Base-by-base conservation (phyloP, 2,888 invertebrate species). In the Pollenia angustigena region DNA sequence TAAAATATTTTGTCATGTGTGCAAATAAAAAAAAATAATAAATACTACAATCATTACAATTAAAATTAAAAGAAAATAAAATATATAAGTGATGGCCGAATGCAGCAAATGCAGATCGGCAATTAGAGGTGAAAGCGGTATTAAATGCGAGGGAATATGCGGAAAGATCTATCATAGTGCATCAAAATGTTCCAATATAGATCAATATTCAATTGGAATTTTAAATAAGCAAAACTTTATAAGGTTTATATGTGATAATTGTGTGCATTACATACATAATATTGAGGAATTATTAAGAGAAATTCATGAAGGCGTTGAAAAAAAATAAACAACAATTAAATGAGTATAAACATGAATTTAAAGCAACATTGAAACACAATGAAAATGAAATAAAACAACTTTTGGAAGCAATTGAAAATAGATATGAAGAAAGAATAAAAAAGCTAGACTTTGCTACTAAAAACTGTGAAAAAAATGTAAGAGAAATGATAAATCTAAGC, bases 51-150 rank as follows among this genome's bases (percentile, higher is more conserved):
- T 2, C 23, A 23, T 23, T 23, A 23, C 1, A 2, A 23, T 23
- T 23, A 23, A 23, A 23, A 23, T 23, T 2, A 23, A 23, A 23
- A 23, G 23, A 2, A 3, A 3, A 23, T 0, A 23, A 23, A 23
- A 23, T 23, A 23, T 23, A 0, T 23, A 23, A 23, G 14, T 14
- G 14, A 58, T 58, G 58, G 58, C 60, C 12, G 60, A 60, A 23
- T 60, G 60, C n/a, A 64, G 18, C 14, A 48, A 66, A 23, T 66
- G 46, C 7, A 48, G 11, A 48, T 6, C 23, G 7, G 11, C 66
- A 14, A 66, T 66, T 23, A 11, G 66, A 23, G 66, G 48, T 12
- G 66, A 69, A 69, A 69, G 50, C 50, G 68, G 69, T 52, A 69
- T 52, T 14, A 32, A 32, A 23, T 60, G 60, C n/a, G 4, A 32